These are phyloP conservation scores for Kradibia gibbosae DNA, from an alignment of 1,140 invertebrate species.

Conservation along the genomic window DNA sequence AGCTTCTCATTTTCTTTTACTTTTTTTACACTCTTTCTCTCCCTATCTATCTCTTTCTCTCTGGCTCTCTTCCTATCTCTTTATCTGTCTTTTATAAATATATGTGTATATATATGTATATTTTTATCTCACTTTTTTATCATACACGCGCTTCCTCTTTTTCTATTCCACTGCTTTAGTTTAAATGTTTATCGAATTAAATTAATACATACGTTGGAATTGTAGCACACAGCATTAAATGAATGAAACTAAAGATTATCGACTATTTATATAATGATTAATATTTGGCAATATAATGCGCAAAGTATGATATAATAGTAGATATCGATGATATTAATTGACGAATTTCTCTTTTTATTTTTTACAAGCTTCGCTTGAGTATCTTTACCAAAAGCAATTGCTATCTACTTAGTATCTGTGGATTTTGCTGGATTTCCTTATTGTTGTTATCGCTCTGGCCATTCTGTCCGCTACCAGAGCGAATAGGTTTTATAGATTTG, in stretches of 20 bases:
- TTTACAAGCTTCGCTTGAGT: slow-evolving; percentile 55
- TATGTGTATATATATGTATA: too few relatives aligned
- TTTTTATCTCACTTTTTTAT: background rate
- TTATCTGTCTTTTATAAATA: too few relatives aligned
- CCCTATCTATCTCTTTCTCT: background rate
- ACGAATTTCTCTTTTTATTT: slow-evolving; percentile 39
- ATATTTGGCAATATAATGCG: slow-evolving; percentile 52
- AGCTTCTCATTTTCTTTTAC: background rate
- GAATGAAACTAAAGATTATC: slow-evolving; percentile 3
- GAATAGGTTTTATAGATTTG: slow-evolving; percentile 74
- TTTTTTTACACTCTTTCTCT: background rate
- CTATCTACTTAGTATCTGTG: slow-evolving; percentile 66
- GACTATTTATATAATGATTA: slow-evolving; percentile 34
- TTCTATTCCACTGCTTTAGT: too few relatives aligned
- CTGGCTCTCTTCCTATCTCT: background rate
- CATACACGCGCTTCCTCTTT: background rate
- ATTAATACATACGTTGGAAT: background rate
- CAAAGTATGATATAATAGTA: slow-evolving; percentile 33
- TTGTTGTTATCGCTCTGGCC: slow-evolving; percentile 53
- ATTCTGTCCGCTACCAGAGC: slow-evolving; percentile 42
- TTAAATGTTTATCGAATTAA: background rate
- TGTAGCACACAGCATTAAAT: slow-evolving; percentile 25
- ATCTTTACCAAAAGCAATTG: slow-evolving; percentile 61
- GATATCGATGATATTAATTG: slow-evolving; percentile 50
- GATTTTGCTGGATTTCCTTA: slow-evolving; percentile 61